These are phyloP conservation scores for Halcyon badia DNA, from an alignment of 2,797 vertebrate species.

Conservation along the genomic window DNA sequence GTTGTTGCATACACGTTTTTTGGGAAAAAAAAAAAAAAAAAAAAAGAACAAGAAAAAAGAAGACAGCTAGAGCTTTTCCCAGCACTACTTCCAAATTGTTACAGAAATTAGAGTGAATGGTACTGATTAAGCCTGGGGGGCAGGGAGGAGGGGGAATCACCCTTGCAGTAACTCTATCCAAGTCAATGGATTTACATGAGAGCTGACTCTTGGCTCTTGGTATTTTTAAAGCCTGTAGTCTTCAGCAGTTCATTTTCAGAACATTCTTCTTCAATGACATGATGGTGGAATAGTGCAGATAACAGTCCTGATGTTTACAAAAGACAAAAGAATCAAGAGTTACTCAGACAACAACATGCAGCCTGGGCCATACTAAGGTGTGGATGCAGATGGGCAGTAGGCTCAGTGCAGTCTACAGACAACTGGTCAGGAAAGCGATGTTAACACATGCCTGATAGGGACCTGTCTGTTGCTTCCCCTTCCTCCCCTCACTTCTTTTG, in stretches of 20 bases:
- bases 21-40: not conserved
- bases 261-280: slow-evolving; percentile 25
- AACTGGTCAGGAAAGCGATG: not conserved
- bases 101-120: slow-evolving; percentile 36
- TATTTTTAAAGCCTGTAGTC: slow-evolving; percentile 10
- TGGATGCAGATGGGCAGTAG: not conserved
- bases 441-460: rapidly evolving
- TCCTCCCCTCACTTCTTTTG: not conserved
- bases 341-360: not conserved
- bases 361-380: not conserved
- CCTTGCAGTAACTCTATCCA: not conserved
- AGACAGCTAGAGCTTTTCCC: not conserved
- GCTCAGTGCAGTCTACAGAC: not conserved
- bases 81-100: not conserved
- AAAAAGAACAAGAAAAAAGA: too few species aligned
- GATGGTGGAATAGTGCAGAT: not conserved
- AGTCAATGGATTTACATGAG: not conserved
- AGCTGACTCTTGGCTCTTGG: not conserved
- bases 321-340: not conserved
- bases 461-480: not conserved
- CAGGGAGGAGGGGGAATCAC: not conserved
- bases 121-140: not conserved
- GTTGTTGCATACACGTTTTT: not conserved
- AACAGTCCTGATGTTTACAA: not conserved
- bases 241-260: slow-evolving; percentile 23